These are phyloP conservation scores for Junonia oenone DNA, from an alignment of 2,888 invertebrate species.

Conservation along the genomic window DNA sequence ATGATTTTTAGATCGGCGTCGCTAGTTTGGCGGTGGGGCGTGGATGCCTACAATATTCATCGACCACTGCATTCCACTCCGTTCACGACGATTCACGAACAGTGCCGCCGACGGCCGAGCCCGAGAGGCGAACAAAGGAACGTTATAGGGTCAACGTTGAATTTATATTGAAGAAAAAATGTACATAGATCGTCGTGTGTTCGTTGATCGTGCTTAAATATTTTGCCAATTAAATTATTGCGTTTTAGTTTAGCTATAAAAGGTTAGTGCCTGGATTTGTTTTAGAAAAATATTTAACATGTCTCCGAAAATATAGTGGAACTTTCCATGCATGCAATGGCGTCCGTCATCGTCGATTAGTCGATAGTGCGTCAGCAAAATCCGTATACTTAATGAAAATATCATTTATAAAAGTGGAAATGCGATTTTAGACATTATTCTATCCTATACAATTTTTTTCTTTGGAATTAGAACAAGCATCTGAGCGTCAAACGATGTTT, in stretches of 20 bases:
- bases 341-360: slow-evolving; percentile 15
- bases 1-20: slow-evolving; percentile 8
- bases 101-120: slow-evolving; percentile 33
- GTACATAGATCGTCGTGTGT: slow-evolving; percentile 37
- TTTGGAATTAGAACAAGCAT: neutral
- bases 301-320: slow-evolving; percentile 15
- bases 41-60: slow-evolving; percentile 29
- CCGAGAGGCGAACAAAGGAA: slow-evolving; percentile 47
- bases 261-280: slow-evolving; percentile 57
- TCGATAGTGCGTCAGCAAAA: slow-evolving; percentile 5
- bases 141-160: slow-evolving; percentile 33
- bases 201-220: slow-evolving; percentile 41
- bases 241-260: slow-evolving; percentile 36
- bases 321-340: slow-evolving; percentile 21
- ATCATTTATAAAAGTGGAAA: too few species aligned
- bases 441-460: neutral
- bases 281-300: slow-evolving; percentile 7
- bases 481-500: neutral
- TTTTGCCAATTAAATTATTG: slow-evolving; percentile 32
- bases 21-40: slow-evolving; percentile 26
- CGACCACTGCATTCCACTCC: slow-evolving; percentile 46
- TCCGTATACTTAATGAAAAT: neutral
- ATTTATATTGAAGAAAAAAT: slow-evolving; percentile 39
- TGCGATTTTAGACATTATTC: neutral
- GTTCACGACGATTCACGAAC: slow-evolving; percentile 22